A percentile compares a stretch with the other conserved stretches of the same genome.
Evolutionary conservation across 2,888 invertebrate species (phyloP).

Genomic region (Timandra comae): DNA sequence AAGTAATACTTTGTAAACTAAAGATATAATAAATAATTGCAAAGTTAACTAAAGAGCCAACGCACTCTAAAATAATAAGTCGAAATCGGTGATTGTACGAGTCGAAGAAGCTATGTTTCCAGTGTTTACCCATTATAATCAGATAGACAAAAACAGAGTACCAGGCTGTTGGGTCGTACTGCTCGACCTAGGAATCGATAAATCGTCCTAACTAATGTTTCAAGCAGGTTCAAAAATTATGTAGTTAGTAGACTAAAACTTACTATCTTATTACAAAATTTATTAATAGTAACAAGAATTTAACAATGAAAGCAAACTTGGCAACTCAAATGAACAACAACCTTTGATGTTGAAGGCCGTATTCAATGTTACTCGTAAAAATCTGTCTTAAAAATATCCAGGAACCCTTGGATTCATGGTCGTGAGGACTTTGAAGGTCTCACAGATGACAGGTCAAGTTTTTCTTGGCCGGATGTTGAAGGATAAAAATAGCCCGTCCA

Average conservation of each 20-base stretch:
- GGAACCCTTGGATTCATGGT: constrained; percentile 24
- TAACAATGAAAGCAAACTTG: constrained; percentile 2
- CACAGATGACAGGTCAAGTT: constrained; percentile 49
- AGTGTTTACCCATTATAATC: too few species aligned
- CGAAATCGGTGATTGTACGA: too few species aligned
- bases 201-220: too few species aligned
- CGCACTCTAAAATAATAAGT: too few species aligned
- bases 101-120: too few species aligned
- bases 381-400: constrained; percentile 2
- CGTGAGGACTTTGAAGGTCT: constrained; percentile 25
- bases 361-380: constrained; percentile 2
- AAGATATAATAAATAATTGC: too few species aligned
- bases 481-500: constrained; percentile 53
- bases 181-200: too few species aligned
- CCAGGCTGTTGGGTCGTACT: too few species aligned
- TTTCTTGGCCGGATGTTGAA: constrained; percentile 55
- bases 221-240: too few species aligned
- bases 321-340: constrained; percentile 1
- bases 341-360: constrained; percentile 3
- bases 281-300: neutral
- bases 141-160: too few species aligned
- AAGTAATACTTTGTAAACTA: constrained; percentile 35
- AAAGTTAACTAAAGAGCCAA: too few species aligned
- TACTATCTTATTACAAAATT: constrained; percentile 5
- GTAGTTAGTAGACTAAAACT: too few species aligned